Conservation (phyloP, 2,113 vertebrate species). For the Caranx melampygus region DNA sequence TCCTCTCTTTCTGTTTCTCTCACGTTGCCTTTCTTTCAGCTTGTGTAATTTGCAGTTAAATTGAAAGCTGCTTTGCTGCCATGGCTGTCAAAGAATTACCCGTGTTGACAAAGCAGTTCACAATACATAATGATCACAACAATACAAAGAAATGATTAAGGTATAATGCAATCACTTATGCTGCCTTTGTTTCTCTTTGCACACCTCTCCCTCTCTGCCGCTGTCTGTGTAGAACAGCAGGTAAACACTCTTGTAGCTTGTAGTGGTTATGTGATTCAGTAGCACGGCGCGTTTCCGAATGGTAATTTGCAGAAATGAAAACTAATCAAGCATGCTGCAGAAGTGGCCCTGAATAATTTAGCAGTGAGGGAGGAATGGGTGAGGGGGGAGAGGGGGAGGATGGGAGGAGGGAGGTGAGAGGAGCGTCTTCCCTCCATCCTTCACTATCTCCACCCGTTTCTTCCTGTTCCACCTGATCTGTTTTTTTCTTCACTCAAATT, state of each 20-base stretch:
- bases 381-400: constrained; percentile 20
- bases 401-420: constrained; percentile 22
- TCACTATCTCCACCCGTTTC: background rate
- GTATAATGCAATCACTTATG: constrained; percentile 74
- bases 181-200: constrained; percentile 73
- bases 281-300: constrained; percentile 83
- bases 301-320: constrained; percentile 94
- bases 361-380: constrained; percentile 70
- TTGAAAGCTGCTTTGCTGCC: constrained; percentile 32
- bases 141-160: constrained; percentile 78
- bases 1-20: constrained; percentile 33
- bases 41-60: constrained; percentile 55
- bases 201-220: constrained; percentile 12
- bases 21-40: constrained; percentile 5
- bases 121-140: constrained; percentile 73
- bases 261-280: constrained; percentile 84
- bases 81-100: constrained; percentile 53
- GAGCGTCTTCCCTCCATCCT: constrained; percentile 18
- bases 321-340: constrained; percentile 90
- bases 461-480: background rate
- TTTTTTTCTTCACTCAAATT: background rate
- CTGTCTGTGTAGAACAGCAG: constrained; percentile 71
- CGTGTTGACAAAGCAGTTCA: constrained; percentile 73
- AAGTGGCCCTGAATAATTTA: constrained; percentile 90
- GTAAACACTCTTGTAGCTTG: constrained; percentile 84